Percentiles rank a stretch among this genome's conserved stretches.
Conservation (phyloP, 1,140 invertebrate species). For the Anagrus nilaparvatae region DNA sequence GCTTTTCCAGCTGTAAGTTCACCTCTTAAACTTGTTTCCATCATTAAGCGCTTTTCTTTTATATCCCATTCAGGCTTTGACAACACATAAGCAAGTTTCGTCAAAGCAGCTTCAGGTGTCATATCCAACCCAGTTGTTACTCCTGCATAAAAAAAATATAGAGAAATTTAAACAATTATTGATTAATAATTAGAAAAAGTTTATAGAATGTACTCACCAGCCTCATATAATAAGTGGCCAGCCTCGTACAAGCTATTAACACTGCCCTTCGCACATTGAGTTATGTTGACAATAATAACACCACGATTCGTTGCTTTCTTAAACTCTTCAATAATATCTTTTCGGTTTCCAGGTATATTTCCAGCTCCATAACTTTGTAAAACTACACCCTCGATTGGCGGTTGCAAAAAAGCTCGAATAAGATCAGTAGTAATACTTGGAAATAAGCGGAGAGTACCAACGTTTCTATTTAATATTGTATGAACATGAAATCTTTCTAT, state of each 20-base stretch:
- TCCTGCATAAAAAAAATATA: constrained; percentile 38
- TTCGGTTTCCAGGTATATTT: constrained; percentile 77
- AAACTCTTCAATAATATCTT: constrained; percentile 72
- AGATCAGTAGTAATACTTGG: constrained; percentile 78
- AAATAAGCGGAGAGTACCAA: constrained; percentile 78
- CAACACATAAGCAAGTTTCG: constrained; percentile 85
- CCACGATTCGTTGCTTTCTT: constrained; percentile 63
- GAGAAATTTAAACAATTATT: background rate
- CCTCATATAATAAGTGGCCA: constrained; percentile 42
- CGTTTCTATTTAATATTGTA: constrained; percentile 69
- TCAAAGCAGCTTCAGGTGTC: constrained; percentile 88
- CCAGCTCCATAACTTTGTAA: constrained; percentile 89
- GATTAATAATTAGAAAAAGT: background rate
- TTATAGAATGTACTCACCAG: constrained; percentile 28
- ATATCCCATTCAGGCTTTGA: constrained; percentile 69
- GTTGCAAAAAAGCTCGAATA: constrained; percentile 68
- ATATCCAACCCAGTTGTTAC: constrained; percentile 87
- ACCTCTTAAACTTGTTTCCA: constrained; percentile 65
- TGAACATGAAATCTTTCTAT: constrained; percentile 73
- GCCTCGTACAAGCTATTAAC: constrained; percentile 75
- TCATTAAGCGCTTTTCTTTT: constrained; percentile 67
- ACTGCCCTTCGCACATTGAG: constrained; percentile 73
- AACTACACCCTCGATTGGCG: constrained; percentile 80
- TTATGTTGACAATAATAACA: constrained; percentile 86
- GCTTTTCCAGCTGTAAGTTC: constrained; percentile 47